phyloP scores from a whole-genome alignment of 2,113 vertebrate genomes.

The Typhlomys cinereus region DNA sequence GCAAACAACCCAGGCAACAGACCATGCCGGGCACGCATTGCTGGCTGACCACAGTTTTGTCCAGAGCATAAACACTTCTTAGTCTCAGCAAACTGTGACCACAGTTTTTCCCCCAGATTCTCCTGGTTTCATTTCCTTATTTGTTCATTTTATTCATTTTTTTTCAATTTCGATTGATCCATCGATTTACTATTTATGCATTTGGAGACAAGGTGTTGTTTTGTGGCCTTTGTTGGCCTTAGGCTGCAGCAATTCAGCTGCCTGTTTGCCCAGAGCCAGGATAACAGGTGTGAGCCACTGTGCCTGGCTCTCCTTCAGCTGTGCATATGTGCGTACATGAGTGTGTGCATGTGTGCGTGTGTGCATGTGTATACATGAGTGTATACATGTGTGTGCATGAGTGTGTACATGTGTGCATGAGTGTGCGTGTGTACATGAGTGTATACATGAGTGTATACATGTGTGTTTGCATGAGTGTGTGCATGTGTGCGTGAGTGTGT shows the following conservation, averaged over 20 bases:
- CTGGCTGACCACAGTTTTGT: not conserved
- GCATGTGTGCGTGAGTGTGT: not conserved
- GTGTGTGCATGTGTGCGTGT: not conserved
- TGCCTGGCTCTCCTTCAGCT: not conserved
- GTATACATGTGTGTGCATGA: no score
- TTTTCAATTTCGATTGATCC: not conserved
- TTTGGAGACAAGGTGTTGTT: not conserved
- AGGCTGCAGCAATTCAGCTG: not conserved
- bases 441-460: not conserved
- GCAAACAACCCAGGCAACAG: constrained; percentile 73
- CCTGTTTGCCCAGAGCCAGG: not conserved
- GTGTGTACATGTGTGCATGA: not conserved
- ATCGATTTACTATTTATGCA: not conserved
- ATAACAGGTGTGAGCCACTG: not conserved
- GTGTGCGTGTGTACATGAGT: not conserved
- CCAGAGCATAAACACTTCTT: not conserved
- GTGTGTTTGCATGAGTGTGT: not conserved
- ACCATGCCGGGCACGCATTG: constrained; percentile 72
- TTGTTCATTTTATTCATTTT: not conserved
- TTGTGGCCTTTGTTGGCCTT: not conserved
- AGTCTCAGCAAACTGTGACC: not conserved
- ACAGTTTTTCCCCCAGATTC: constrained; percentile 62
- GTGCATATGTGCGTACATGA: not conserved
- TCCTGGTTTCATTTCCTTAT: constrained; percentile 82
- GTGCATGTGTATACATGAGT: no score